Evolutionary conservation across 1,140 invertebrate species (phyloP), one percentile per base, ranked within the genome.

Genomic region (Sitodiplosis mosellana): DNA sequence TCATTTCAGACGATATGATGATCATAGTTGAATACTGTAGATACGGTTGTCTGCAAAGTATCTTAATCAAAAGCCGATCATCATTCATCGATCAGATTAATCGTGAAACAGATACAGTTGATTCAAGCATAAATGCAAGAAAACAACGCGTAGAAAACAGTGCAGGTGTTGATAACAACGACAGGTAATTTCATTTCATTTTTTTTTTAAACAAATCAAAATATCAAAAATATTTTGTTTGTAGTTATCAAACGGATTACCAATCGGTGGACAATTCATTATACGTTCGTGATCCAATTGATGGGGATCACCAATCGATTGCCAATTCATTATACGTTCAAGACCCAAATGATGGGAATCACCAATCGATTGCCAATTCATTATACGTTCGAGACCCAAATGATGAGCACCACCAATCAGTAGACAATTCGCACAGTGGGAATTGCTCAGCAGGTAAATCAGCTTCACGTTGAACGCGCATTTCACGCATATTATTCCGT

Each of bases 11-110:
- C 19, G 86, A 90, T 66, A 56, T 92, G 15, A 67, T 83, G 51
- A 85, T 94, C 0, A 84, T 95, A 52, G 87, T 95, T n/a, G 90
- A 96, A 59, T 94, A 83, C 61, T 95, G 90, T 59, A 76, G 78
- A 36, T 87, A 78, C 60, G 91, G 91, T 11, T 93, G 92, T 68
- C 69, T 96, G 2, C 79, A 90, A 49, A 82, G 87, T 59, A 94
- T 86, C 61, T 66, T 96, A 44, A 65, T 83, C 21, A 70, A 76
- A 22, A 81, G 90, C 58, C 69, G 87, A 22, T 70, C 76, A 20
- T 71, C 74, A 46, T 92, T 87, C 52, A 76, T 89, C 4, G 78
- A 90, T 65, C 84, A 90, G 67, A 73, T 90, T 11, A 74, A 81
- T 60, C 67, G 69, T 3, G 55, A 56, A 0, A 81, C 73, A 7